Base-by-base conservation (phyloP, 2,888 invertebrate genomes). In the Lydus trimaculatus region DNA sequence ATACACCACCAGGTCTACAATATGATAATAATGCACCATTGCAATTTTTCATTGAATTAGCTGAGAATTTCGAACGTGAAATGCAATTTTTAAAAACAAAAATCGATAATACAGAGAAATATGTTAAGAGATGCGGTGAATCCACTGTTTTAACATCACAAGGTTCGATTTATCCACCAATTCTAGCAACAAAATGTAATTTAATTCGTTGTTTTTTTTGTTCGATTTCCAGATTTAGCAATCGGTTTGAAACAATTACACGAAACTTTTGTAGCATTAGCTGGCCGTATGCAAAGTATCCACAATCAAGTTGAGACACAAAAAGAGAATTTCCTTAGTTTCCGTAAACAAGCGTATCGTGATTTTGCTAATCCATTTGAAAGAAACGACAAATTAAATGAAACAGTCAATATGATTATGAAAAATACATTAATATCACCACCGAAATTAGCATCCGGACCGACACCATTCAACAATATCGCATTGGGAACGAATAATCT, bases 231-330 rank as follows among this genome's bases (percentile, higher is more conserved):
- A 93, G 96, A 96, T 84, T 83, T 96, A 70, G 91, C 93, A 11
- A 86, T 91, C 65, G 92, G 95, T 20, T 91, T 97, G 85, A 89
- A 91, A 36, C 91, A 94, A 79, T 90, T 96, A 78, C 94, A 96
- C 82, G 95, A 95, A 82, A 93, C 94, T 2, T 90, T 96, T 78
- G 91, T 97, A 36, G 94, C 94, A 0, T 85, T 97, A 67, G 96
- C 96, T n/a, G 96, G 95, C 0, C 91, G 94, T 48, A 85, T 96
- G 43, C 95, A 96, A 79, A 91, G 92, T 5, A 90, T 94, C 0
- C 96, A 97, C 80, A 88, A 87, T 65, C 89, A 89, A 78, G 93
- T 96, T 0, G 93, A 95, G 80, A 88, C 89, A 0, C 94, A 94
- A 80, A 96, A 95, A 84, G 94, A 95, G 67, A 92, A 93, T 74